Percentiles rank a stretch among this genome's conserved stretches.
Evolutionary conservation across 2,113 vertebrate genomes (phyloP).

Genomic region (Theristicus caerulescens): DNA sequence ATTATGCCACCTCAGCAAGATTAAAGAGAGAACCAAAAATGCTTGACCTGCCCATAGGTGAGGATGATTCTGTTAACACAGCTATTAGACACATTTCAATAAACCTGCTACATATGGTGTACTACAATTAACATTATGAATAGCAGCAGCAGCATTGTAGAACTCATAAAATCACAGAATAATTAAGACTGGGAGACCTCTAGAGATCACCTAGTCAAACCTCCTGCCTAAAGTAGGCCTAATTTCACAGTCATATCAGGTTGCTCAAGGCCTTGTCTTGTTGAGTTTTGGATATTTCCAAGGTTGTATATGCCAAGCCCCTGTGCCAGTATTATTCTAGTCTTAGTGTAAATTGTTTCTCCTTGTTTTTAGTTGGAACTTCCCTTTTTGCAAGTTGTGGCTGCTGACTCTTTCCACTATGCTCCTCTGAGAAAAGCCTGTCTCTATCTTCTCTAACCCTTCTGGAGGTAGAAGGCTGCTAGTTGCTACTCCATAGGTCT

Average conservation of each 20-base stretch:
- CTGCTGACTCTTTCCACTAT: not conserved
- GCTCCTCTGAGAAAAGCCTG: not conserved
- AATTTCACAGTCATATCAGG: not conserved
- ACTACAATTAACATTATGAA: not conserved
- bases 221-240: not conserved
- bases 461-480: not conserved
- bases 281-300: not conserved
- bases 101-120: not conserved
- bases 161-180: not conserved
- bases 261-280: not conserved
- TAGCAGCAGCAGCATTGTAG: not conserved
- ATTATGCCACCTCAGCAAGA: not conserved
- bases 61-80: not conserved
- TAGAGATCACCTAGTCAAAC: not conserved
- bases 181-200: constrained; percentile 9
- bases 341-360: not conserved
- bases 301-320: not conserved
- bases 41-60: not conserved
- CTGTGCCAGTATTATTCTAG: not conserved
- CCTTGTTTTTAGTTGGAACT: not conserved
- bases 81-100: not conserved
- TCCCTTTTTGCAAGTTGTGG: not conserved
- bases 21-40: not conserved
- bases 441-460: not conserved
- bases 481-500: not conserved